Conservation (phyloP, 2,797 vertebrate species). For the Leucoraja ocellata region DNA sequence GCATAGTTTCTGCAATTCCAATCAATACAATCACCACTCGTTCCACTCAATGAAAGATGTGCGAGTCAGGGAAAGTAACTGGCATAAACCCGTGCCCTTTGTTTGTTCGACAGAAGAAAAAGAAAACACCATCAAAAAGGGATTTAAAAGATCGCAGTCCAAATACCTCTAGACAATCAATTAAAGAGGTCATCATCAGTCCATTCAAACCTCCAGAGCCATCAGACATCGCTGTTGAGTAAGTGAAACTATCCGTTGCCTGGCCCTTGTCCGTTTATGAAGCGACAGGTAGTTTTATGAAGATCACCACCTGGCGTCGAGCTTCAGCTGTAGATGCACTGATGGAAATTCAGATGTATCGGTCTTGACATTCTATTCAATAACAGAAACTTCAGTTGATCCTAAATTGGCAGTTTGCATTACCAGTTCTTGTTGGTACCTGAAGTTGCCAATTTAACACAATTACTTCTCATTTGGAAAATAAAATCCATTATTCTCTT, state of each 20-base stretch:
- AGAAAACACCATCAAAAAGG: constrained; percentile 42
- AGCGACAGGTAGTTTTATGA: neutral
- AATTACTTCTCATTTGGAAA: neutral
- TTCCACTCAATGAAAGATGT: neutral
- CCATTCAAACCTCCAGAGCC: constrained; percentile 44
- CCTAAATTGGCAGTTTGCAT: too few species aligned
- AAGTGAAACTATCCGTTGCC: constrained; percentile 41
- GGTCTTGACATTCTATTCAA: neutral
- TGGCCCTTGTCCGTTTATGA: neutral
- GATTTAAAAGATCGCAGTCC: constrained; percentile 44
- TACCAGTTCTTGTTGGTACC: neutral
- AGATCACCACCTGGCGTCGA: neutral
- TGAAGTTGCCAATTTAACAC: neutral
- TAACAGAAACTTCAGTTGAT: neutral
- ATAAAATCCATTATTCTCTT: neutral
- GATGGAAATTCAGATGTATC: neutral
- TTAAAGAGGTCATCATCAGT: constrained; percentile 41
- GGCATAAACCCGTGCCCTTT: neutral
- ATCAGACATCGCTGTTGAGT: constrained; percentile 59
- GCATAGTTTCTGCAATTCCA: neutral
- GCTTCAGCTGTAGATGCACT: neutral
- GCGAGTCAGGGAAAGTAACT: neutral
- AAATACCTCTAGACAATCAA: constrained; percentile 3
- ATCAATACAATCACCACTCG: neutral
- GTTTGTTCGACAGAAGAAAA: neutral